Evolutionary conservation across 2,797 vertebrate species (phyloP), one percentile per base, ranked within the genome.

Genomic region (Lacerta agilis): DNA sequence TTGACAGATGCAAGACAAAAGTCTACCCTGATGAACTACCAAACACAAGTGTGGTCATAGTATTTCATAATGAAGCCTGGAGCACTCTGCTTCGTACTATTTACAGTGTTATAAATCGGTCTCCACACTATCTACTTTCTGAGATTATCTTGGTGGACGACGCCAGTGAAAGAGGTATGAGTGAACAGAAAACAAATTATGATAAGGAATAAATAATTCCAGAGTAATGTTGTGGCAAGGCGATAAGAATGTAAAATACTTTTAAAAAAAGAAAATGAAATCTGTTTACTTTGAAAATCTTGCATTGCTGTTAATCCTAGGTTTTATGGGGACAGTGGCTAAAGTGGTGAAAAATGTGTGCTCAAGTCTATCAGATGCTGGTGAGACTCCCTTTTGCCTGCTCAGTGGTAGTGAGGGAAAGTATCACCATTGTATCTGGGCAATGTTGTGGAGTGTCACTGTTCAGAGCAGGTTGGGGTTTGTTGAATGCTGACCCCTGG

Each of bases 21-120:
- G 97, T 98, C 89, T 98, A 98, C 92, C 95, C 97, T 0, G 98
- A 98, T 25, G 97, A 98, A 75, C 97, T 99, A 90, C 99, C 99
- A 73, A 98, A 98, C 96, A 99, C 99, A 69, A 99, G 98, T 86
- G 98, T 99, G 3, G 98, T 99, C 66, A 99, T 99, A 29, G 99
- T 99, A 84, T 99, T 99, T 92, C 99, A 99, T 96, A 99, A 99
- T n/a, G 99, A 99, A 93, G 99, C 99, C 0, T 99, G 99, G 99
- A 99, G 99, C 94, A 99, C 99, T 0, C 96, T 99, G 85, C 97
- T 99, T 33, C 97, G 99, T 17, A 99, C 99, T 0, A 96, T 99
- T 38, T 98, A 98, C 95, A 99, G 99, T 13, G 98, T 98, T 58
- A 98, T 99, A 90, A 97, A 95, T 92, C 98, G 98, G 86, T 99